Evolutionary conservation across 2,888 invertebrate genomes (phyloP), one percentile per base, ranked within the genome.

Genomic region (Acanthoscelides obtectus): DNA sequence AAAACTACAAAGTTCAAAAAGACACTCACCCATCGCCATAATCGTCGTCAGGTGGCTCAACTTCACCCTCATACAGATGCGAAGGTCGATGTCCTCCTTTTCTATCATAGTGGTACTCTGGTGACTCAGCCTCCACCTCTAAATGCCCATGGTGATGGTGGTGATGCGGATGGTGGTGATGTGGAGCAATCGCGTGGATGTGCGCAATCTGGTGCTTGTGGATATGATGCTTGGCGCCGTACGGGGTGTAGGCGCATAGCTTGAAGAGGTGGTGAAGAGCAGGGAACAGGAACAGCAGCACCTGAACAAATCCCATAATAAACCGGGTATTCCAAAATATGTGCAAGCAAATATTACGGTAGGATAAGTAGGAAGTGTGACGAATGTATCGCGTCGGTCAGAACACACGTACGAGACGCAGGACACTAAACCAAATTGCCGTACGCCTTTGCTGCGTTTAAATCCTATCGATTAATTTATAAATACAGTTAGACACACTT

Each of bases 251-350:
- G 4, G 94, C 93, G 84, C 95, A 95, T 20, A 95, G 87, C 83
- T 94, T 95, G 87, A 95, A 95, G 74, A 95, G 89, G 82, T 94
- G 93, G 71, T 93, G 90, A 74, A 95, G 84, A 0, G 94, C 93
- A 0, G 95, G 95, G 86, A 95, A 94, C 64, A 95, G 81, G 87
- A 95, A 95, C 22, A 95, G 88, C 19, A 95, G 84, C 70, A 94
- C 86, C 45, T 45, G 45, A 1, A 12, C n/a, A n/a, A n/a, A n/a
- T n/a, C n/a, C n/a, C n/a, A n/a, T n/a, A n/a, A n/a, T n/a, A n/a
- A n/a, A n/a, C n/a, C n/a, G n/a, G n/a, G n/a, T n/a, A n/a, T n/a
- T n/a, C n/a, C n/a, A n/a, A n/a, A n/a, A n/a, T n/a, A n/a, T n/a
- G n/a, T n/a, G n/a, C n/a, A n/a, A n/a, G n/a, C n/a, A n/a, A n/a